phyloP scores from a whole-genome alignment of 2,797 vertebrate species.

The Myotis pilosus region DNA sequence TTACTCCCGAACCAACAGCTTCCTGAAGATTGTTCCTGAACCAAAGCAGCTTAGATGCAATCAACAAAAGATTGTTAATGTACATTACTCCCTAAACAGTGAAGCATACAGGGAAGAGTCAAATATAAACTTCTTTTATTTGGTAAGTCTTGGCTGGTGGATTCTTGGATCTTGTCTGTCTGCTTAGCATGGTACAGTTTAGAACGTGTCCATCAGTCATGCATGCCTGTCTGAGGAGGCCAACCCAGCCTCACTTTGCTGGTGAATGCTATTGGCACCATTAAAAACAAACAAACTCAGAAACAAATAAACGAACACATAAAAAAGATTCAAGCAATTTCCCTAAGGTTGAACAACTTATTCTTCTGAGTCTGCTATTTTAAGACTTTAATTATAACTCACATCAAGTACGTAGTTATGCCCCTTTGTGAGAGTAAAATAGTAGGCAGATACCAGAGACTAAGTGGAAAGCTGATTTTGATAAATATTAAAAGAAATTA shows the following conservation, averaged over 20 bases:
- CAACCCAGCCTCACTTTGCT: background rate
- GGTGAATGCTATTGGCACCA: background rate
- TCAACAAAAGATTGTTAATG: conserved; percentile 65
- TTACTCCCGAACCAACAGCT: conserved; percentile 89
- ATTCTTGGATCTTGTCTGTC: background rate
- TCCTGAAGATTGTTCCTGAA: conserved; percentile 84
- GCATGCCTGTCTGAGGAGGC: background rate
- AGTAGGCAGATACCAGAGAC: background rate
- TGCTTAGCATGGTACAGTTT: background rate
- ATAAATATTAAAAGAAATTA: background rate
- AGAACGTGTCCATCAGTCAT: background rate
- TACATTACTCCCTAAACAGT: conserved; percentile 85
- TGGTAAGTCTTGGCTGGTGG: conserved; percentile 79
- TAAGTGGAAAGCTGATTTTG: background rate
- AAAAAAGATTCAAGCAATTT: background rate
- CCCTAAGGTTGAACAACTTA: background rate
- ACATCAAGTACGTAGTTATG: background rate
- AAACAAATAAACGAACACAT: background rate
- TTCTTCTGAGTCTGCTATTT: background rate
- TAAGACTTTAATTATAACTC: background rate
- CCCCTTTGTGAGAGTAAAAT: background rate
- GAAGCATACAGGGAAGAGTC: conserved; percentile 79
- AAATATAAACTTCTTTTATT: conserved; percentile 85
- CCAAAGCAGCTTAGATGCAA: conserved; percentile 82
- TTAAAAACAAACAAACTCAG: background rate